Percentiles rank a stretch among this genome's conserved stretches.
Conservation (phyloP, 2,797 vertebrate genomes). For the Meriones psammophilus region DNA sequence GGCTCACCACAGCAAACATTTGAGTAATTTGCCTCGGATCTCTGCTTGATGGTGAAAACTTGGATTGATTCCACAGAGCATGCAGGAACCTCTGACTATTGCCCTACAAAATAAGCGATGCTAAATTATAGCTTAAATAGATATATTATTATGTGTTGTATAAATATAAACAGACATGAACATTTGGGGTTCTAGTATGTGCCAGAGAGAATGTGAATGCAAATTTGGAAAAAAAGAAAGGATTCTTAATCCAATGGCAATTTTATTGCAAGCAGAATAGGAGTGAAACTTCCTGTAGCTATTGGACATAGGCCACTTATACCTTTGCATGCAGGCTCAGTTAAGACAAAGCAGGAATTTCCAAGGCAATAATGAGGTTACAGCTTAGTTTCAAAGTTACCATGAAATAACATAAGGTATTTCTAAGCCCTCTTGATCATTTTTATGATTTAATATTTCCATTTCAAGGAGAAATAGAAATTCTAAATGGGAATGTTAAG, state of each 20-base stretch:
- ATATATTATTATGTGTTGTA: neutral
- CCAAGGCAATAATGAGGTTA: neutral
- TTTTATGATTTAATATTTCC: constrained; percentile 71
- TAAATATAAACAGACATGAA: neutral
- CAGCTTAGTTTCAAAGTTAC: constrained; percentile 19
- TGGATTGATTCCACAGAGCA: neutral
- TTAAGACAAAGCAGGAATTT: neutral
- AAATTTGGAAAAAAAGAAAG: constrained; percentile 1
- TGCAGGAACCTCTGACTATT: constrained; percentile 33
- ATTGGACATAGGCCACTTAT: neutral
- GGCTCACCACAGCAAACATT: constrained; percentile 46
- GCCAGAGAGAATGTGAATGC: neutral
- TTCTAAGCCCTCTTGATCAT: constrained; percentile 44
- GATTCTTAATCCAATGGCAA: constrained; percentile 44
- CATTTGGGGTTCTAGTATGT: neutral
- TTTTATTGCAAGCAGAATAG: constrained; percentile 61
- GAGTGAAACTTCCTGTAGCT: neutral
- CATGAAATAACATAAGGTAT: neutral
- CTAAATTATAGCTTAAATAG: neutral
- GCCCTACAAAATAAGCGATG: neutral
- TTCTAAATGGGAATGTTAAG: constrained; percentile 42
- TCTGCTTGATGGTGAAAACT: constrained; percentile 41
- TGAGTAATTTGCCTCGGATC: constrained; percentile 53
- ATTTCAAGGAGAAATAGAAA: constrained; percentile 46
- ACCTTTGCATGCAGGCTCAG: neutral